A percentile compares a stretch with the other conserved stretches of the same genome.
phyloP scores from a whole-genome alignment of 2,113 vertebrate genomes.

The Otus sunia region DNA sequence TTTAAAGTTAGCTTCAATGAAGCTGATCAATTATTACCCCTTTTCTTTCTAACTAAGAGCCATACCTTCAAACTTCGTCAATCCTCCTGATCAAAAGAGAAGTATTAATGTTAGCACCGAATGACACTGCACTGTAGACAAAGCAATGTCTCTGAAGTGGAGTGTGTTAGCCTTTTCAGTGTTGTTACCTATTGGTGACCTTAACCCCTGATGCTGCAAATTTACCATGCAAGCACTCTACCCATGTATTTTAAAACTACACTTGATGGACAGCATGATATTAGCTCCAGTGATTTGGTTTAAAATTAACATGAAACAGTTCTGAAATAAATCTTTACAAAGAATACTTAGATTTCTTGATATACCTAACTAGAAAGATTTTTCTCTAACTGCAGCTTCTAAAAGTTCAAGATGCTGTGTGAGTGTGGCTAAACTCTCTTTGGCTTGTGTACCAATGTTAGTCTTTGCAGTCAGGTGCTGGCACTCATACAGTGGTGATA shows the following conservation, averaged over 20 bases:
- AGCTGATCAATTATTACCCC: neutral
- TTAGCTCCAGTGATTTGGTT: neutral
- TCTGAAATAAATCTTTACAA: neutral
- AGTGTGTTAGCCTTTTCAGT: neutral
- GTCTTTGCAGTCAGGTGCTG: neutral
- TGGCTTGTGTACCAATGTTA: neutral
- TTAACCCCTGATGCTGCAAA: neutral
- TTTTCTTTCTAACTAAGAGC: neutral
- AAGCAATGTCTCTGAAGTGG: neutral
- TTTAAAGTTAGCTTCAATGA: neutral
- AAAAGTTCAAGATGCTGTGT: neutral
- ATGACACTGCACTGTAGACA: neutral
- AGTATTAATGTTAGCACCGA: neutral
- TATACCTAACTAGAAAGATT: neutral
- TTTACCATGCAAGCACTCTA: neutral
- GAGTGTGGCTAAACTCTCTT: neutral
- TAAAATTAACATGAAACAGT: neutral
- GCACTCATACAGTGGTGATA: neutral
- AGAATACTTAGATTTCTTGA: neutral
- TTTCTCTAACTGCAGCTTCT: neutral
- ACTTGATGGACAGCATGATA: neutral
- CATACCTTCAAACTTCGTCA: neutral
- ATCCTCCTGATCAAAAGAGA: neutral
- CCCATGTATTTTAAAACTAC: neutral
- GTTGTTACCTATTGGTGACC: neutral